Evolutionary conservation across 2,113 vertebrate species (phyloP).

Genomic region (Willisornis vidua): DNA sequence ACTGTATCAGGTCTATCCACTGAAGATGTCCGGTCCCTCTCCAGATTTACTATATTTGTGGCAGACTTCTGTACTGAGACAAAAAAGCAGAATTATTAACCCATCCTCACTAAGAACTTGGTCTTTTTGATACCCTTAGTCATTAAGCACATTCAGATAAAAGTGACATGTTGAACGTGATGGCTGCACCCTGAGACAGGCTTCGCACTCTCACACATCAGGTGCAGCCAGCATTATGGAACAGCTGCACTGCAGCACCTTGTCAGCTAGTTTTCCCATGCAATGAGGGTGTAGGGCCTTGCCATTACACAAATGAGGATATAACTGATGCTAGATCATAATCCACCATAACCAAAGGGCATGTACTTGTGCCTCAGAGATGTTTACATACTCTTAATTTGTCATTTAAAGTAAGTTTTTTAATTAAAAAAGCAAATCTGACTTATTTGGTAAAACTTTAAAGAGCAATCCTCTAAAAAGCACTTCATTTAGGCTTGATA

Average conservation of each 20-base stretch:
- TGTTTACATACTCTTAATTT: background rate
- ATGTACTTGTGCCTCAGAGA: background rate
- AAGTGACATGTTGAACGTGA: background rate
- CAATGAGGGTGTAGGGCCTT: background rate
- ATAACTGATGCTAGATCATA: background rate
- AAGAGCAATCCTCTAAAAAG: slow-evolving; percentile 12
- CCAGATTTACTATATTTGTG: background rate
- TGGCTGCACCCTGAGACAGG: background rate
- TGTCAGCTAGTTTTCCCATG: background rate
- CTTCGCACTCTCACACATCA: background rate
- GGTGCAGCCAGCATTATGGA: rapidly evolving
- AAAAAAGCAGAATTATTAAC: background rate
- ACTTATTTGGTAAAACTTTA: background rate
- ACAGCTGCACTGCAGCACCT: background rate
- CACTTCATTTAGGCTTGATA: slow-evolving; percentile 1
- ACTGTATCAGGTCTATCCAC: rapidly evolving
- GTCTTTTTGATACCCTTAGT: background rate
- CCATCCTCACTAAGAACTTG: rapidly evolving
- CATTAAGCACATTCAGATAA: background rate
- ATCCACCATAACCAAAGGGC: background rate
- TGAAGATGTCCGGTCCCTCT: background rate
- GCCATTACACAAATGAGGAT: background rate
- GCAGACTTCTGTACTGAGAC: background rate
- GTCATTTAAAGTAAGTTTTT: background rate
- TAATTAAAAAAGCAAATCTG: background rate